Conservation (phyloP, 1,140 invertebrate species). For the Hyposmocoma kahamanoa region DNA sequence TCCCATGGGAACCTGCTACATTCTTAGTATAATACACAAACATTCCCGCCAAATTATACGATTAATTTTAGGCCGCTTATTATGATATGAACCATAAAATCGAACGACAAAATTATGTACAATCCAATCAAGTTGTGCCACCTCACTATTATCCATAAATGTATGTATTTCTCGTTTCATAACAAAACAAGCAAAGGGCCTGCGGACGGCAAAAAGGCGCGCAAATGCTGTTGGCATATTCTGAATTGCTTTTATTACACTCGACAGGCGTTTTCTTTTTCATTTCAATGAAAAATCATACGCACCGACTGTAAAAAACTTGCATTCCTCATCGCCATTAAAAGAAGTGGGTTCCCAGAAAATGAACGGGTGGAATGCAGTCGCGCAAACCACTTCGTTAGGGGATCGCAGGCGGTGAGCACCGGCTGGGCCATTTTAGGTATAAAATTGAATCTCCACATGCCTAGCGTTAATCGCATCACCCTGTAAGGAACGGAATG, state of each 20-base stretch:
- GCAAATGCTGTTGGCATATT: conserved; percentile 35
- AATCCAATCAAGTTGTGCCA: conserved; percentile 2
- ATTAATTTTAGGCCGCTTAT: not conserved
- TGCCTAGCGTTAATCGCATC: too few relatives aligned
- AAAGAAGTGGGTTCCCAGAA: conserved; percentile 59
- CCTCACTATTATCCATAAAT: not conserved
- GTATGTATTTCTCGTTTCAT: conserved; percentile 23
- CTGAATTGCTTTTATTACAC: conserved; percentile 41
- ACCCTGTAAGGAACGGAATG: too few relatives aligned
- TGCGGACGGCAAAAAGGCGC: conserved; percentile 42
- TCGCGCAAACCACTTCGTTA: conserved; percentile 46
- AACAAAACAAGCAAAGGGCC: conserved; percentile 42
- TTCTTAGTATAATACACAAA: not conserved
- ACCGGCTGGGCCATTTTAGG: conserved; percentile 1
- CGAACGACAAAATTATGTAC: not conserved
- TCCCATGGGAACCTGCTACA: conserved; percentile 35
- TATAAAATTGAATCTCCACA: not conserved
- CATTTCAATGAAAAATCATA: conserved; percentile 67
- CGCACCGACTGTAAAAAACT: conserved; percentile 42
- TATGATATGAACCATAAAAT: not conserved
- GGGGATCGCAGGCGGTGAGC: conserved; percentile 29
- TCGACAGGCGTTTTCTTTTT: conserved; percentile 42
- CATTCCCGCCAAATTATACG: not conserved
- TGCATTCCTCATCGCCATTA: conserved; percentile 45
- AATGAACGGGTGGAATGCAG: conserved; percentile 55